A percentile compares a stretch with the other conserved stretches of the same genome.
These are phyloP conservation scores for Tachuris rubrigastra DNA, from an alignment of 2,113 vertebrate genomes.

Conservation along the genomic window DNA sequence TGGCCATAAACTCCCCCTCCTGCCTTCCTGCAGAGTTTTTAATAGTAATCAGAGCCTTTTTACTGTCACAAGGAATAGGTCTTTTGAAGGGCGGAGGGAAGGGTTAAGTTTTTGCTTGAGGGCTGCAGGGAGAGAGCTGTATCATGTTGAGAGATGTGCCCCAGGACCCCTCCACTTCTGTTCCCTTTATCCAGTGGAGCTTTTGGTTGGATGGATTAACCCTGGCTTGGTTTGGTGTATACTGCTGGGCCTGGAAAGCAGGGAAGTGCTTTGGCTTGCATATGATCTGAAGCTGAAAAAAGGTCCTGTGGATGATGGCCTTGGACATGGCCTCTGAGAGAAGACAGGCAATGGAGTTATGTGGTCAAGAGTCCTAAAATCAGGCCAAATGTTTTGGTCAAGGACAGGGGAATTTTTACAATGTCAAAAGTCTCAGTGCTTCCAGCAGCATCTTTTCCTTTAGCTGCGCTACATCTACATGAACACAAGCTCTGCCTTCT, in stretches of 20 bases:
- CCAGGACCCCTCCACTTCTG: not conserved
- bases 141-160: not conserved
- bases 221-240: not conserved
- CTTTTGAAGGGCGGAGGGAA: not conserved
- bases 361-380: not conserved
- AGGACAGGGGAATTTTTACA: not conserved
- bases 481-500: not conserved
- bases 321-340: not conserved
- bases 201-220: not conserved
- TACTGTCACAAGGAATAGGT: not conserved
- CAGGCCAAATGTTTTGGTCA: not conserved
- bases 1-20: conserved; percentile 44
- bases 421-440: not conserved
- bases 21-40: conserved; percentile 56
- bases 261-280: not conserved
- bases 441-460: not conserved
- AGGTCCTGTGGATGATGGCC: not conserved
- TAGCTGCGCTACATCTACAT: not conserved
- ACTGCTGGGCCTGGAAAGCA: not conserved
- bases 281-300: not conserved
- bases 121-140: not conserved
- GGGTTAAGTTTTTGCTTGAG: not conserved
- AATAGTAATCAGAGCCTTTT: conserved; percentile 46
- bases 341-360: not conserved
- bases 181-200: not conserved